A percentile compares a stretch with the other conserved stretches of the same genome.
Evolutionary conservation across 53 echinoderm and acorn worm species (phyloP).

Genomic region (Stichopus horrens): DNA sequence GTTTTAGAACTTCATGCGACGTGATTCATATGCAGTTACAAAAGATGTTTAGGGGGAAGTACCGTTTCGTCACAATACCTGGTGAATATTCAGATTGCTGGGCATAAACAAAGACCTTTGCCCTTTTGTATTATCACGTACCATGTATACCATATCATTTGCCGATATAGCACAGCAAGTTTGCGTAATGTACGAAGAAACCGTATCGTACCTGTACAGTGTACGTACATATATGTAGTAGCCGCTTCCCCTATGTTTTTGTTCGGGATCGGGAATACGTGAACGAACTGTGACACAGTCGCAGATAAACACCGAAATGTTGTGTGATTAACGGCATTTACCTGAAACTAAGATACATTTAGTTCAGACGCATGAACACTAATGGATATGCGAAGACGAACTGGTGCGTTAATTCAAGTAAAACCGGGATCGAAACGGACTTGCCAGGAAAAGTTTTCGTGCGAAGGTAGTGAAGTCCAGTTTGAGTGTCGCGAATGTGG

Average conservation of each 20-base stretch:
- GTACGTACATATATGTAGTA: neutral
- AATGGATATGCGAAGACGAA: conserved; percentile 47
- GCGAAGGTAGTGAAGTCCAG: conserved; percentile 73
- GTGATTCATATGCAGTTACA: neutral
- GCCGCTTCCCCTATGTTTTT: neutral
- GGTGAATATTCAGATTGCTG: neutral
- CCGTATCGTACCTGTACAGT: neutral
- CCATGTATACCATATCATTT: neutral
- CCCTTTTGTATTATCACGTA: neutral
- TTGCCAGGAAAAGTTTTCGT: conserved; percentile 85
- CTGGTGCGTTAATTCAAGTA: conserved; percentile 46
- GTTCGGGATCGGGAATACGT: neutral
- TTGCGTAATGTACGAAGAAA: neutral
- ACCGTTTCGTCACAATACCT: neutral
- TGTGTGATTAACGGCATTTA: neutral
- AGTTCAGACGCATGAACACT: conserved; percentile 3
- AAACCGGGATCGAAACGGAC: conserved; percentile 77
- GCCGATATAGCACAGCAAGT: neutral
- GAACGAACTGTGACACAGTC: neutral
- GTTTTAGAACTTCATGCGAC: too few species aligned
- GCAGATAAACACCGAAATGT: neutral
- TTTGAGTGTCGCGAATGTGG: conserved; percentile 84
- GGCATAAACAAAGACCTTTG: conserved; percentile 11
- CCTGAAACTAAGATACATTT: neutral
- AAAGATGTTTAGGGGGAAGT: neutral